A percentile compares a stretch with the other conserved stretches of the same genome.
These are phyloP conservation scores for Sebastes elongatus DNA, from an alignment of 2,797 vertebrate species.

Conservation along the genomic window DNA sequence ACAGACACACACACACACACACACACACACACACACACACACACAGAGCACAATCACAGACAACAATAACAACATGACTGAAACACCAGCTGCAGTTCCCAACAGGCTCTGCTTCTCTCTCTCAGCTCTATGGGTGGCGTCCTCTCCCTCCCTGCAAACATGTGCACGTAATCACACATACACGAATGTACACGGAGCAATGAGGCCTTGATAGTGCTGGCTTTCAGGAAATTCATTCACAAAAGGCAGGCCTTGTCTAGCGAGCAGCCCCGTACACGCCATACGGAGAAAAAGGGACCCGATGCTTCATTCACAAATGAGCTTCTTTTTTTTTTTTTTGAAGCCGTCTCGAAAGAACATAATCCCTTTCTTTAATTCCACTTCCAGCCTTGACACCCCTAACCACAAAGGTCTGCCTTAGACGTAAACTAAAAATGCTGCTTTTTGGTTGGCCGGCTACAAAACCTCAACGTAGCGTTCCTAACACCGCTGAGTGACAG, in stretches of 20 bases:
- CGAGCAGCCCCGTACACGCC: constrained; percentile 6
- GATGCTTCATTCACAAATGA: constrained; percentile 65
- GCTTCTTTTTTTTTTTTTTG: neutral
- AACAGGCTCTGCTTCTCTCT: constrained; percentile 43
- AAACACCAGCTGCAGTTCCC: constrained; percentile 55
- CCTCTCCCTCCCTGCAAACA: constrained; percentile 48
- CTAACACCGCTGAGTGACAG: neutral
- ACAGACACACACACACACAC: too few species aligned
- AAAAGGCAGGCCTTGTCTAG: constrained; percentile 53
- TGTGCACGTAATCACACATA: constrained; percentile 53
- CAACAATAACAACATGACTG: constrained; percentile 48
- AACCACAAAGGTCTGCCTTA: constrained; percentile 30
- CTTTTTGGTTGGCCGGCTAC: neutral
- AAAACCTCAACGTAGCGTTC: neutral
- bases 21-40: neutral
- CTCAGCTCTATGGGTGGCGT: constrained; percentile 30
- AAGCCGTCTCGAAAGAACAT: constrained; percentile 57
- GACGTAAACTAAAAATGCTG: constrained; percentile 14
- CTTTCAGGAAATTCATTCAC: constrained; percentile 73
- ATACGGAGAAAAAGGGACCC: constrained; percentile 19
- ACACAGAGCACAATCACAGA: constrained; percentile 22
- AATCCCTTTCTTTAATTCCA: constrained; percentile 65
- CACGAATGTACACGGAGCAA: neutral
- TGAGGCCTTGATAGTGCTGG: constrained; percentile 49
- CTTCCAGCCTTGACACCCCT: constrained; percentile 36